These are phyloP conservation scores for Drosophila hawaiiensis DNA, from an alignment of 2,888 invertebrate species.

Conservation along the genomic window DNA sequence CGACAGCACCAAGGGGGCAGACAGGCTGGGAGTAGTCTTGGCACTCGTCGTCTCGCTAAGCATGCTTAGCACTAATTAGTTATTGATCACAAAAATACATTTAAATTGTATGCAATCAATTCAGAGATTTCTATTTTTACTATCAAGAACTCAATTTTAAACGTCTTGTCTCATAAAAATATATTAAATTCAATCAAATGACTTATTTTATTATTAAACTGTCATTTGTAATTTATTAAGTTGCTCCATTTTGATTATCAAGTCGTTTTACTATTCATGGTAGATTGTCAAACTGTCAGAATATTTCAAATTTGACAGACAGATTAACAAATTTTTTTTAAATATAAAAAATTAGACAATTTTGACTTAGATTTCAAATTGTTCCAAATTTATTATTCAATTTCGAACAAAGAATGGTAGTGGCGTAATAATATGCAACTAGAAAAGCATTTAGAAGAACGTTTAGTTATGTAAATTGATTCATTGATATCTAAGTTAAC, in stretches of 20 bases:
- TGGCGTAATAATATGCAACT: not conserved
- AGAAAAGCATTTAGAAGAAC: not conserved
- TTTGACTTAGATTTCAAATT: not conserved
- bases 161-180: not conserved
- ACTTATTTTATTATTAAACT: not conserved
- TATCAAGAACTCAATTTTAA: not conserved
- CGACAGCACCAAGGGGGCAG: not conserved
- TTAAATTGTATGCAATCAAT: not conserved
- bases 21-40: not conserved
- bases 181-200: not conserved
- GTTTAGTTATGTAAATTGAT: not conserved
- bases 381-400: not conserved
- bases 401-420: not conserved
- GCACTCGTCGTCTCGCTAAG: not conserved
- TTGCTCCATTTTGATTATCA: not conserved
- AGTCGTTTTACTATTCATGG: not conserved
- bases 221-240: not conserved
- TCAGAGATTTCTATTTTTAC: not conserved
- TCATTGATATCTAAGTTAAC: not conserved
- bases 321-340: not conserved
- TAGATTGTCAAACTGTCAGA: not conserved
- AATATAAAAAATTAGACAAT: not conserved
- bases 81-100: constrained; percentile 1
- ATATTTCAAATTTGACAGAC: not conserved
- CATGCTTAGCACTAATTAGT: constrained; percentile 1